Evolutionary conservation across 2,113 vertebrate species (phyloP), one percentile per base, ranked within the genome.

Genomic region (Tychaedon coryphoeus): DNA sequence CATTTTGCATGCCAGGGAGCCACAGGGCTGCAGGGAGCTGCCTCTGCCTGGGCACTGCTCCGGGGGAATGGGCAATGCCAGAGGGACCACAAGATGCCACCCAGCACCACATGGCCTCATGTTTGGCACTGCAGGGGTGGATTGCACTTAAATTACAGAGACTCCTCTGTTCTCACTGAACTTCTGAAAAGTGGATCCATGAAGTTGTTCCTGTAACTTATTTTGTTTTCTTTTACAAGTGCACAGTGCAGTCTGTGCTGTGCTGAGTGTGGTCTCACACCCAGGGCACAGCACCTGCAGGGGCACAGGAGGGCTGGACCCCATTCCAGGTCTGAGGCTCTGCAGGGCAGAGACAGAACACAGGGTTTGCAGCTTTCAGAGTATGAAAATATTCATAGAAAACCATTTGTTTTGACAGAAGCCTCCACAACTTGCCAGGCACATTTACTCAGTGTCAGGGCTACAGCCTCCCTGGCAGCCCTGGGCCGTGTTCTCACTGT

Each of bases 381-480:
- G 12, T 3, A 25, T 13, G 80, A 54, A 67, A 84, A 77, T 23
- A 29, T 5, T 26, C 50, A 38, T 5, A 61, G 38, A 9, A 73
- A 83, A n/a, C 0, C 8, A 5, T 53, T 5, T 34, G 36, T 29
- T 67, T 28, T 23, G 34, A 16, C 65, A 62, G 85, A 78, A 66
- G 22, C 56, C 14, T 75, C 66, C 38, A 50, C n/a, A 33, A 2
- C 19, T 33, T 47, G 8, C 72, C 1, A 1, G 31, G 43, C 0
- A 0, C 0, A 0, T 58, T 72, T 34, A 5, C 48, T 26, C 19
- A 0, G 57, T 0, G 0, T 3, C 1, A 3, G 31, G 51, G 58
- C n/a, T 54, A 14, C 50, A 34, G 16, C 20, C 33, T 10, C 24
- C 36, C 57, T 8, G 47, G 65, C 61, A 89, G 76, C 15, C 25